Evolutionary conservation across 2,888 invertebrate species (phyloP), one percentile per base, ranked within the genome.

Genomic region (Pyrochroa serraticornis): DNA sequence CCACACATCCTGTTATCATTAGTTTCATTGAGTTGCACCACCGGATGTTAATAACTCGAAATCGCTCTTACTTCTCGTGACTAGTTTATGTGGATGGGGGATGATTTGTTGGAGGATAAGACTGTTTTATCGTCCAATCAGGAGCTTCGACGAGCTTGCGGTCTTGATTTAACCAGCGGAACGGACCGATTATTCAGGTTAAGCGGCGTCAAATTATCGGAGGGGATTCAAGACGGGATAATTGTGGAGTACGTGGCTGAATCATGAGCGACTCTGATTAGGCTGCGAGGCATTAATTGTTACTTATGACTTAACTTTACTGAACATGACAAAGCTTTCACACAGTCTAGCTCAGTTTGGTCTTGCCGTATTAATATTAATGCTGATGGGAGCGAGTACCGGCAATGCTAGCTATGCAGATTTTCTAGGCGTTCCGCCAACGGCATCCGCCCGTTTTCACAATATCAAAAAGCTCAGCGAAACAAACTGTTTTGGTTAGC

Each of bases 301-400:
- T 72, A 70, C 68, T 72, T 71, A 70, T 68, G 68, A 65, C 65
- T 68, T 63, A 63, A 64, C 62, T 66, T 64, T 60, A 60, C 58
- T 53, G 58, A 61, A 72, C 72, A 72, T 70, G 70, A 71, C 69
- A 71, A 71, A 70, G 71, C 71, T 71, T 67, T 71, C 69, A 68
- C 66, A 66, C 68, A 58, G 59, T 64, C 61, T 63, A 63, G 58
- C 61, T 50, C 58, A 50, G 53, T 58, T 69, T 66, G 67, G 66
- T 59, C 51, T 60, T 55, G 55, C 38, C 46, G 58, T 56, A 64
- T 67, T 62, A 65, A 65, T 67, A 65, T 67, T 65, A 59, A 65
- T 64, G 50, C 8, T 32, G 33, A 22, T 22, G 22, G 5, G 22
- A 22, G 22, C 22, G 22, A 22, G 22, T 22, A 22, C 22, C 5